Conservation (phyloP, 92 coral and sea anemone species). For the Blastomussa wellsi region DNA sequence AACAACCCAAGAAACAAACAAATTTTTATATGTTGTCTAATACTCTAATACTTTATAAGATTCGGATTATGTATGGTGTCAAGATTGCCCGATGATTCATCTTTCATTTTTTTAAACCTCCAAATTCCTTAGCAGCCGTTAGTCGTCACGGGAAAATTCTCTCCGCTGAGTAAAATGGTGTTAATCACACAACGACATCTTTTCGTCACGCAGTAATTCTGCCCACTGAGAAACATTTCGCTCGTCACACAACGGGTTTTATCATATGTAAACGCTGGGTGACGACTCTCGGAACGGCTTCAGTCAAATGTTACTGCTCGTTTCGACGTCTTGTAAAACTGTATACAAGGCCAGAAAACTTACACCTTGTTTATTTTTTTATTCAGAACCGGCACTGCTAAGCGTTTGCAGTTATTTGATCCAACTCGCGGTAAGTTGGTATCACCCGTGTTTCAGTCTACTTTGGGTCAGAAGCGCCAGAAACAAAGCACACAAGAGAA, state of each 20-base stretch:
- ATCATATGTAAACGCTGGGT: no score
- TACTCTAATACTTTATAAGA: no score
- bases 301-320: neutral
- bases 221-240: no score
- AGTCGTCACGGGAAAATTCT: neutral
- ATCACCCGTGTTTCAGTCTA: conserved; percentile 57
- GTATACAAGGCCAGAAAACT: no score
- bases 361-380: neutral
- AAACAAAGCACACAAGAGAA: conserved; percentile 71
- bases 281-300: no score
- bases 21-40: no score
- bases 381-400: conserved; percentile 51
- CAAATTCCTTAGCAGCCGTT: neutral
- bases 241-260: no score
- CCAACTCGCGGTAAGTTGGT: conserved; percentile 45
- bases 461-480: conserved; percentile 64
- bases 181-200: no score
- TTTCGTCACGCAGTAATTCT: no score
- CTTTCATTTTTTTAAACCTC: neutral
- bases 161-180: neutral
- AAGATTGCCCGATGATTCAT: neutral
- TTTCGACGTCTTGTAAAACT: neutral
- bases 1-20: neutral
- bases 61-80: neutral
- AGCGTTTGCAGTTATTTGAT: conserved; percentile 47